Evolutionary conservation across 2,113 vertebrate genomes (phyloP).

Genomic region (Muntiacus muntjak): DNA sequence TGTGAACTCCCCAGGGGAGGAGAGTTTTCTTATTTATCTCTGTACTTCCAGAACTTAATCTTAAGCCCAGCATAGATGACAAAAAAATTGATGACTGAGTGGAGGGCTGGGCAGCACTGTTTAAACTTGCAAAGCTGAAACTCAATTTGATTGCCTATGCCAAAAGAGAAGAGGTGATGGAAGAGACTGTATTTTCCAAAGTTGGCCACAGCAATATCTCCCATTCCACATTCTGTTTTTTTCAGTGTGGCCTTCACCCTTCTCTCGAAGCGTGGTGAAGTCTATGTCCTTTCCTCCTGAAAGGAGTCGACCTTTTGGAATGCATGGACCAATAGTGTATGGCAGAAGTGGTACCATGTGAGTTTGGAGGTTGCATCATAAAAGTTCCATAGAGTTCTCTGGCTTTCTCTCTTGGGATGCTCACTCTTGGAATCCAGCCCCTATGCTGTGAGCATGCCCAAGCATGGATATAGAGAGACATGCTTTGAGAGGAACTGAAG

Average conservation of each 20-base stretch:
- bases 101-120: neutral
- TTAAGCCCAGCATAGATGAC: neutral
- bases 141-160: neutral
- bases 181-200: neutral
- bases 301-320: neutral
- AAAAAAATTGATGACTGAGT: neutral
- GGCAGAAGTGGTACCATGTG: neutral
- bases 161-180: neutral
- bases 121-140: neutral
- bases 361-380: neutral
- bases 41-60: neutral
- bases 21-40: conserved; percentile 19
- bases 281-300: neutral
- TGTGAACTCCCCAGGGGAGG: neutral
- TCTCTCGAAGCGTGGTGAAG: neutral
- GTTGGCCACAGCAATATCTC: neutral
- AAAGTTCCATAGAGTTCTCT: neutral
- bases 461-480: neutral
- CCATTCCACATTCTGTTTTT: neutral
- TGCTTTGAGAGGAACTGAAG: neutral
- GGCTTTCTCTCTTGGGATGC: neutral
- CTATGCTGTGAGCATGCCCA: neutral
- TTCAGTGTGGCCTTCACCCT: neutral
- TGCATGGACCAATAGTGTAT: neutral
- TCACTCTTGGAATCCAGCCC: neutral